Conservation (phyloP, 2,888 invertebrate species). For the Patella depressa region DNA sequence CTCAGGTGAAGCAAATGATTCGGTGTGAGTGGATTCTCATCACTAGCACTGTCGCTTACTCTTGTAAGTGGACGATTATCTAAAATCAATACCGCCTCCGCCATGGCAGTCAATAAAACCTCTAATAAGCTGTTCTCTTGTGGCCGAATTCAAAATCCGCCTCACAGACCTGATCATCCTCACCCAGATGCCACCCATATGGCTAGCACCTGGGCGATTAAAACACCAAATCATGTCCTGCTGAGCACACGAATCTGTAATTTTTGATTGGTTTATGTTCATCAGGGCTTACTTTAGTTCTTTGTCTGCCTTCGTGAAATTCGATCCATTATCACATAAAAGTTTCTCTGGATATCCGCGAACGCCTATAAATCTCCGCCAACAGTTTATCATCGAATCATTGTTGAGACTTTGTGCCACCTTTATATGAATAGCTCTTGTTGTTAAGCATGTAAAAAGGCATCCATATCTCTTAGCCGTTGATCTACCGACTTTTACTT, state of each 20-base stretch:
- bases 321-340: constrained; percentile 26
- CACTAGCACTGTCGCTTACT: constrained; percentile 5
- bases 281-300: constrained; percentile 20
- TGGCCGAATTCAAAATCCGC: constrained; percentile 13
- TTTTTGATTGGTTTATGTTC: constrained; percentile 14
- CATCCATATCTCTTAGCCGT: constrained; percentile 31
- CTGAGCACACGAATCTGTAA: constrained; percentile 12
- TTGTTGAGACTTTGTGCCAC: constrained; percentile 24
- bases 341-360: constrained; percentile 20
- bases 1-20: constrained; percentile 56
- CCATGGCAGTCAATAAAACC: constrained; percentile 31
- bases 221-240: constrained; percentile 25
- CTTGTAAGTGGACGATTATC: constrained; percentile 34
- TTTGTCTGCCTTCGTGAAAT: constrained; percentile 24
- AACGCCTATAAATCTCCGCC: constrained; percentile 15
- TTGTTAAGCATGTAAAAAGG: constrained; percentile 32
- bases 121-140: neutral
- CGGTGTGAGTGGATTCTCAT: constrained; percentile 49
- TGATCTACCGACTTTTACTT: constrained; percentile 26
- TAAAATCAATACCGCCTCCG: constrained; percentile 29
- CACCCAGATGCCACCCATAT: constrained; percentile 35
- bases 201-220: constrained; percentile 29
- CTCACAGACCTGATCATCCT: constrained; percentile 37
- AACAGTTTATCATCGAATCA: constrained; percentile 23
- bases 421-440: constrained; percentile 32